Percentiles rank a stretch among this genome's conserved stretches.
These are phyloP conservation scores for Coregonus clupeaformis DNA, from an alignment of 2,113 vertebrate genomes.

Conservation along the genomic window DNA sequence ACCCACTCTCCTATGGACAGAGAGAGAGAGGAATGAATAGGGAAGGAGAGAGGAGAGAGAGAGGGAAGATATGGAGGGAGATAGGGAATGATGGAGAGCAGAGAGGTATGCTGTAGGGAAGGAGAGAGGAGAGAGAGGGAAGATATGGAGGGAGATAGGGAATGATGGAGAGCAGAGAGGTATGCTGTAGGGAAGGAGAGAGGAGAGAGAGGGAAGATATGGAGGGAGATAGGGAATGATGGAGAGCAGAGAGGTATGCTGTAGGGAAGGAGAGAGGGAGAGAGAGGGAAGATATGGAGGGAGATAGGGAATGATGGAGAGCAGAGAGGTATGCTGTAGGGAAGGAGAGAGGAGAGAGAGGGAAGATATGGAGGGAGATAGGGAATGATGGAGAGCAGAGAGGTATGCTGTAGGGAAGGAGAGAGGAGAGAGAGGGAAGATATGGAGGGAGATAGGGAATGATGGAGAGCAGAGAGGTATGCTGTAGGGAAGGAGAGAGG, in stretches of 20 bases:
- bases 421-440: constrained; percentile 8
- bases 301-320: background rate
- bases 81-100: background rate
- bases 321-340: background rate
- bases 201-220: no score
- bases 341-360: constrained; percentile 27
- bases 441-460: background rate
- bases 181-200: no score
- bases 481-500: constrained; percentile 27
- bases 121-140: constrained; percentile 25
- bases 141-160: no score
- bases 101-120: background rate
- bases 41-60: background rate
- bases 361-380: background rate
- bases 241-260: no score
- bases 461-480: background rate
- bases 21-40: background rate
- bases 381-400: no score
- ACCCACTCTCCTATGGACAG: constrained; percentile 50
- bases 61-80: background rate
- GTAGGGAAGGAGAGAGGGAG: constrained; percentile 26
- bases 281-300: background rate
- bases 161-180: no score
- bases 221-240: no score
- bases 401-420: constrained; percentile 4